These are phyloP conservation scores for Charanyca ferruginea DNA, from an alignment of 2,888 invertebrate genomes.

Conservation along the genomic window DNA sequence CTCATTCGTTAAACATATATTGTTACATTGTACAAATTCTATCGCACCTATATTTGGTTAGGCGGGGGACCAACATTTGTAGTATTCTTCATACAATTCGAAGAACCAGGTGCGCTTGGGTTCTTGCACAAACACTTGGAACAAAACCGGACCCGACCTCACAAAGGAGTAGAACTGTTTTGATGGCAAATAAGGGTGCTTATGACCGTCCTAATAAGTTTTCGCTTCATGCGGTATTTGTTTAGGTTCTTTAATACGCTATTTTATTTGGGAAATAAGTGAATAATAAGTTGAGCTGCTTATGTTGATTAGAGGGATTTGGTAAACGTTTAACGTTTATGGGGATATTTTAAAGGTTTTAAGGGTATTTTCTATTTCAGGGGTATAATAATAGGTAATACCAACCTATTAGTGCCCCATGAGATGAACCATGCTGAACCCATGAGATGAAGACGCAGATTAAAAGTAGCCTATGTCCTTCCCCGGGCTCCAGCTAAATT, in stretches of 20 bases:
- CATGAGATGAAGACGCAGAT: no score
- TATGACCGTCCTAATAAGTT: conserved; percentile 60
- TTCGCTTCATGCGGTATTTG: conserved; percentile 53
- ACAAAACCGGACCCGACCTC: conserved; percentile 61
- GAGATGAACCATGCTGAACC: no score
- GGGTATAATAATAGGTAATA: no score
- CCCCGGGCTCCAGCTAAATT: no score
- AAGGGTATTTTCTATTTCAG: no score
- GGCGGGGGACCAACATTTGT: conserved; percentile 68
- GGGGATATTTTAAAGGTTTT: no score
- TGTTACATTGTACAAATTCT: conserved; percentile 58
- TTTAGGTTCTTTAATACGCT: conserved; percentile 60
- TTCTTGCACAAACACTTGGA: conserved; percentile 73
- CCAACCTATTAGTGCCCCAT: no score
- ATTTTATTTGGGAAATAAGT: conserved; percentile 56
- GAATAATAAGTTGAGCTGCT: conserved; percentile 55
- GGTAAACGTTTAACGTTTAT: not conserved
- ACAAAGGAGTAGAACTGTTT: conserved; percentile 69
- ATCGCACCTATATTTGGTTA: conserved; percentile 60
- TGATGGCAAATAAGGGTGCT: conserved; percentile 69
- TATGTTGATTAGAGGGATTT: conserved; percentile 31
- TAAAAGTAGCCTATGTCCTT: no score
- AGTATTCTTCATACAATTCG: conserved; percentile 67
- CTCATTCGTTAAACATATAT: conserved; percentile 43
- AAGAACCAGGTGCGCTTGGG: conserved; percentile 73